These are phyloP conservation scores for Trogon melanurus DNA, from an alignment of 2,113 vertebrate genomes.

Conservation along the genomic window DNA sequence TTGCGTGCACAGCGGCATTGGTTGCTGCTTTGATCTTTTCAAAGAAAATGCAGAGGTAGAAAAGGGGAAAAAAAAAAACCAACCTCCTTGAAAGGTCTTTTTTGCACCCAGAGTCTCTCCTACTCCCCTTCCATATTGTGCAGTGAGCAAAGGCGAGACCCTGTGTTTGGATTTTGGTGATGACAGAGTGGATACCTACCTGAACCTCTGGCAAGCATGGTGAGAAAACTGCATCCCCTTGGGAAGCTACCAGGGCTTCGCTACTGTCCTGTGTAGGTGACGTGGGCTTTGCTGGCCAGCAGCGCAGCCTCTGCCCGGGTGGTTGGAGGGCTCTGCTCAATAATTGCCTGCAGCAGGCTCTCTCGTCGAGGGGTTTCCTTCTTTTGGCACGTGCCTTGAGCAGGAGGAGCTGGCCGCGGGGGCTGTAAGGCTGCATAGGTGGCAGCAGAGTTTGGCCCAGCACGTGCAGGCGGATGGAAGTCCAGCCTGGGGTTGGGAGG, in stretches of 20 bases:
- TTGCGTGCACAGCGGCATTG: rapidly evolving
- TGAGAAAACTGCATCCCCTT: background rate
- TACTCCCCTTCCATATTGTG: background rate
- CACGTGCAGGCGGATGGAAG: rapidly evolving
- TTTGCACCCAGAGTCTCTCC: background rate
- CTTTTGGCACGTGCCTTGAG: background rate
- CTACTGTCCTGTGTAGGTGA: background rate
- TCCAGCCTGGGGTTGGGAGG: background rate
- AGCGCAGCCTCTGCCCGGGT: background rate
- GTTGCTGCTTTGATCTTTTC: background rate
- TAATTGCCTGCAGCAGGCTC: rapidly evolving
- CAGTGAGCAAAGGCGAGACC: background rate
- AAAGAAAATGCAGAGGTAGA: background rate
- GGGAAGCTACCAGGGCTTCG: background rate
- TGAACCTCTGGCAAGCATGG: background rate
- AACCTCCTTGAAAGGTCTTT: background rate
- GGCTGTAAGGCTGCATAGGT: background rate
- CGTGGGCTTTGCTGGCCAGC: background rate
- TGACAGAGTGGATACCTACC: background rate
- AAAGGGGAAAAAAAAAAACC: background rate
- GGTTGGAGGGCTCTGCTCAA: background rate
- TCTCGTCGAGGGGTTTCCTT: background rate
- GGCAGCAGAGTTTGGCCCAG: background rate
- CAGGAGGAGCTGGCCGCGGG: background rate
- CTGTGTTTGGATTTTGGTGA: background rate